phyloP scores from a whole-genome alignment of 1,140 invertebrate species.

The Hesperophylax magnus region DNA sequence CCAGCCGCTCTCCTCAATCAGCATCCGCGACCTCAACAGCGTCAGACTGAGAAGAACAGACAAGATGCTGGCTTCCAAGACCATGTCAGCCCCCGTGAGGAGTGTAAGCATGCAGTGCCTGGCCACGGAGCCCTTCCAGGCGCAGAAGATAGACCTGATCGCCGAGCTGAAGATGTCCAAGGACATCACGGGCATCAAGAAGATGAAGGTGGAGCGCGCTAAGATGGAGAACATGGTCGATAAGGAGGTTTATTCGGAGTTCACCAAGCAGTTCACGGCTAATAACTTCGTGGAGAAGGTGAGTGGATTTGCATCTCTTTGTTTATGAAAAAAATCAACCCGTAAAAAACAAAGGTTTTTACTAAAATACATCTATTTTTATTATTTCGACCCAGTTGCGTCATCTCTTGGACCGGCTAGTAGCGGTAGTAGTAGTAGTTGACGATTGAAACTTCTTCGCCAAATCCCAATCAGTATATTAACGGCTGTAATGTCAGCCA shows the following conservation, averaged over 20 bases:
- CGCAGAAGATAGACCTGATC: constrained; percentile 88
- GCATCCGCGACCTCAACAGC: constrained; percentile 87
- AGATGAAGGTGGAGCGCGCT: constrained; percentile 89
- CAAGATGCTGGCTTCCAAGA: constrained; percentile 82
- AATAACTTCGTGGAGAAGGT: constrained; percentile 93
- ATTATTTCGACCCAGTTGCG: too few relatives aligned
- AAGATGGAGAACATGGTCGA: constrained; percentile 85
- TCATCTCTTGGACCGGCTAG: too few relatives aligned
- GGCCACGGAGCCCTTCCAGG: constrained; percentile 80
- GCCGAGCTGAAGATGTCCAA: constrained; percentile 92
- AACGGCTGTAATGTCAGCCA: too few relatives aligned
- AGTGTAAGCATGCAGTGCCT: constrained; percentile 81
- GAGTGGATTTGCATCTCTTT: constrained; percentile 54
- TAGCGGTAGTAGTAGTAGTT: too few relatives aligned
- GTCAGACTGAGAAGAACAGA: constrained; percentile 84
- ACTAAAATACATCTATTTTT: too few relatives aligned
- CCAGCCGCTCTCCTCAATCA: constrained; percentile 86
- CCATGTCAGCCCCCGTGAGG: constrained; percentile 82
- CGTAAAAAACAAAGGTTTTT: too few relatives aligned
- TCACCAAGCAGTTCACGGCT: constrained; percentile 86
- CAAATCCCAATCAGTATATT: too few relatives aligned
- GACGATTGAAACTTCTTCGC: too few relatives aligned
- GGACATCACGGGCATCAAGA: constrained; percentile 91
- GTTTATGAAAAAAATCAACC: too few relatives aligned
- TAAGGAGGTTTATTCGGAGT: constrained; percentile 85